These are phyloP conservation scores for Menura novaehollandiae DNA, from an alignment of 2,113 vertebrate species.

Conservation along the genomic window DNA sequence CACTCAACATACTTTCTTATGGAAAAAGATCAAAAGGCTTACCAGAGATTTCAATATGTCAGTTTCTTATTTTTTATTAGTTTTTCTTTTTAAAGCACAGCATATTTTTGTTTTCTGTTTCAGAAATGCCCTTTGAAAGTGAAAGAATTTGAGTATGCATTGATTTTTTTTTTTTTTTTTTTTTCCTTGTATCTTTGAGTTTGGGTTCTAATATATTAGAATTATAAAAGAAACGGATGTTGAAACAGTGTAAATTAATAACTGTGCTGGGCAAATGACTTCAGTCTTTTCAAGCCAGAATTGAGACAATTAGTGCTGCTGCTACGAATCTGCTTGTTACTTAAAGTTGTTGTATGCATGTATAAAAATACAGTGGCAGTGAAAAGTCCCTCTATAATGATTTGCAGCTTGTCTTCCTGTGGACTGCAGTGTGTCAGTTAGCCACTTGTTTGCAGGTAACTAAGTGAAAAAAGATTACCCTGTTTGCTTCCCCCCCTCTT, in stretches of 20 bases:
- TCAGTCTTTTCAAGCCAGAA: not conserved
- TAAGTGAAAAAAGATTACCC: slow-evolving; percentile 20
- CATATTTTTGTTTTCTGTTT: not conserved
- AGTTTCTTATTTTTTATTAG: not conserved
- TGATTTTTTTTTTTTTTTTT: not conserved
- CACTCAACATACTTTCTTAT: not conserved
- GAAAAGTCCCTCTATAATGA: not conserved
- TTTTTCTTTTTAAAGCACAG: not conserved
- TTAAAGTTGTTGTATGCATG: not conserved
- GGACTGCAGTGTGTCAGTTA: not conserved
- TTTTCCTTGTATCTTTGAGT: not conserved
- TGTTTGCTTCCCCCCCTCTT: slow-evolving; percentile 14
- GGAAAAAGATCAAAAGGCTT: not conserved
- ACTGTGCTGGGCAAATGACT: not conserved
- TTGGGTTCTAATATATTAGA: not conserved
- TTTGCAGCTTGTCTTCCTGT: not conserved
- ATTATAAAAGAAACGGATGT: not conserved
- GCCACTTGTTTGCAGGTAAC: slow-evolving; percentile 59
- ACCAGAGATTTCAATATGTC: not conserved
- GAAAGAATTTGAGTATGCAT: not conserved
- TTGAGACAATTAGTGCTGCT: not conserved
- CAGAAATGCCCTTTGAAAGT: not conserved
- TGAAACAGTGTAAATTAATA: slow-evolving; percentile 2
- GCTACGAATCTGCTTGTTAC: not conserved
- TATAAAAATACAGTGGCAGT: not conserved